A percentile compares a stretch with the other conserved stretches of the same genome.
phyloP scores from a whole-genome alignment of 2,888 invertebrate genomes.

The Nipponacmea schrenckii region DNA sequence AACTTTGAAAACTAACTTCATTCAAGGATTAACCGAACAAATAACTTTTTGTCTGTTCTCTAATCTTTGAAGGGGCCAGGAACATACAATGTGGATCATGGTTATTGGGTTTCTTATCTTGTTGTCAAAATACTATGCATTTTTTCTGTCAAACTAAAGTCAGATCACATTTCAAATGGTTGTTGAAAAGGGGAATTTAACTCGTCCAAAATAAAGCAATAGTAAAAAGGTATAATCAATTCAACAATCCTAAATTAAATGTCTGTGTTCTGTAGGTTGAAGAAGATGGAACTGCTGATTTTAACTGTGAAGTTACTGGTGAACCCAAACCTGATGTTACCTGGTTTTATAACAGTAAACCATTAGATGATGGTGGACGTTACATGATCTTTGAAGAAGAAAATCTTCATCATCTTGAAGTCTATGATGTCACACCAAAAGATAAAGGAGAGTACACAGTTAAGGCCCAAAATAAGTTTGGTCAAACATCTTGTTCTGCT shows the following conservation, averaged over 20 bases:
- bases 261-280: conserved; percentile 37
- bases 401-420: conserved; percentile 51
- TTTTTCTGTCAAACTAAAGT: too few species aligned
- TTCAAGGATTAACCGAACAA: too few species aligned
- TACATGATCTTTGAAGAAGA: conserved; percentile 54
- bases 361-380: conserved; percentile 77
- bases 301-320: conserved; percentile 56
- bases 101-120: too few species aligned
- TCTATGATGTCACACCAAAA: conserved; percentile 69
- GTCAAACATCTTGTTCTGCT: conserved; percentile 73
- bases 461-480: conserved; percentile 78
- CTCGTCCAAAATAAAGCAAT: too few species aligned
- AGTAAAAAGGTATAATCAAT: too few species aligned
- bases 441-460: conserved; percentile 83
- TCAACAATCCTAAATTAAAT: too few species aligned
- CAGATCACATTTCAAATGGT: too few species aligned
- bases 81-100: too few species aligned
- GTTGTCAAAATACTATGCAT: too few species aligned
- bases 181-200: too few species aligned
- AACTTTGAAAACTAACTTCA: background rate
- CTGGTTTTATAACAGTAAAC: conserved; percentile 54
- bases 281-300: conserved; percentile 55
- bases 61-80: too few species aligned
- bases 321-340: conserved; percentile 54
- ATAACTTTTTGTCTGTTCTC: background rate